A percentile compares a stretch with the other conserved stretches of the same genome.
Evolutionary conservation across 30 jellyfish, hydroid and myxozoan genomes (phyloP).

Genomic region (Aurelia sp.): DNA sequence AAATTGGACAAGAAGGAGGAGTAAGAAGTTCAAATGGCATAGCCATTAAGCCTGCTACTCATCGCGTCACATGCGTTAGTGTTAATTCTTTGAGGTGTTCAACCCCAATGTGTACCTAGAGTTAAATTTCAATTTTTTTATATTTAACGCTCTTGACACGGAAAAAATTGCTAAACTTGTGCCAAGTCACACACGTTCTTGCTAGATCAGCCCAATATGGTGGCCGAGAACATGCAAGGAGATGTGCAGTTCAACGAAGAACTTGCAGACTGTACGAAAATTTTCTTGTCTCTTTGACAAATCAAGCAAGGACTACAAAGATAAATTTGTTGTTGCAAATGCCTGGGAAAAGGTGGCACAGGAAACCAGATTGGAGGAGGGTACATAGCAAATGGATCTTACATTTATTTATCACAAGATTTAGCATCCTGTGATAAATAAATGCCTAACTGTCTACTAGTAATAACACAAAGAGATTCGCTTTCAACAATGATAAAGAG

Average conservation of each 20-base stretch:
- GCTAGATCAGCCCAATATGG: background rate
- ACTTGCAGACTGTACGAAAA: constrained; percentile 22
- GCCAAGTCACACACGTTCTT: no score
- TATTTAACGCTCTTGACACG: no score
- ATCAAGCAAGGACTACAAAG: constrained; percentile 37
- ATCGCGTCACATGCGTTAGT: no score
- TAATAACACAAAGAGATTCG: background rate
- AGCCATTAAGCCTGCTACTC: no score
- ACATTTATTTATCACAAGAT: background rate
- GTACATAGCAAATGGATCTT: background rate
- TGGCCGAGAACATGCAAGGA: background rate
- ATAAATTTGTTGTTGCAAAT: constrained; percentile 19
- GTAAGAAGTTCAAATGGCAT: no score
- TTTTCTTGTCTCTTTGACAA: constrained; percentile 58
- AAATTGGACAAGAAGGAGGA: no score
- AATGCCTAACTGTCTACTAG: background rate
- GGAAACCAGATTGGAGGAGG: constrained; percentile 14
- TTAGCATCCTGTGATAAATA: no score
- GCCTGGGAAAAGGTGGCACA: constrained; percentile 57
- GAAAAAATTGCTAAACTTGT: no score
- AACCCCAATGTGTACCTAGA: no score
- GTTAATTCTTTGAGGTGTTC: no score
- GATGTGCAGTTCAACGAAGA: constrained; percentile 36
- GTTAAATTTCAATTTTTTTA: no score
- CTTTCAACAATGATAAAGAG: background rate